Evolutionary conservation across 2,797 vertebrate genomes (phyloP), one percentile per base, ranked within the genome.

Genomic region (Gobio occitaniae): DNA sequence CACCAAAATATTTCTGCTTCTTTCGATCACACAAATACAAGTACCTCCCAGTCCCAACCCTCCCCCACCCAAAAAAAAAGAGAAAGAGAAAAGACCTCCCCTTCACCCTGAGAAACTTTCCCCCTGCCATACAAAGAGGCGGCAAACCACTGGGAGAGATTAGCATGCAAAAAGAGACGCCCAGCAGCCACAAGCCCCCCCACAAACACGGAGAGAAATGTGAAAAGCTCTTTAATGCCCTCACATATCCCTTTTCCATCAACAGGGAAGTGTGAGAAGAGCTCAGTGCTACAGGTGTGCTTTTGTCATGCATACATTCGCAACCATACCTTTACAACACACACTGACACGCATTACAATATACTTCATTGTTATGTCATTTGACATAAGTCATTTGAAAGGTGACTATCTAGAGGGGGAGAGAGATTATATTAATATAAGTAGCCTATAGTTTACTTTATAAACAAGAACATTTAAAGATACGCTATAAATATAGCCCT

Each of bases 141-240:
- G 66, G 68, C 83, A 79, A 79, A 80, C 83, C 44, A 6, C 44
- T 72, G 32, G 75, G 47, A 66, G 70, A 78, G 71, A 83, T 83
- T 83, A 86, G 81, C 86, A 83, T 85, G 77, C 83, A 63, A 85
- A 85, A 83, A 86, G 82, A 80, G 65, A 79, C 61, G 54, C 68
- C 69, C 86, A 71, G 76, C 75, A 75, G 74, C 63, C 83, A 74
- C 83, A 71, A 72, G 44, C 68, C 54, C 83, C n/a, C 83, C 74
- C 47, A 54, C 48, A 76, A 47, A 70, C 82, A 68, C 36, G 0
- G 63, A 78, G 44, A 36, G 38, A 84, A 84, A 79, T 71, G 77
- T 65, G 68, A 85, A 85, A 85, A 79, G 76, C 83, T 80, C 68
- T 79, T 80, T 74, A 80, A 85, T 65, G 69, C 29, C 38, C 68